Base-by-base conservation (phyloP, 2,888 invertebrate genomes). In the Cactoblastis cactorum region DNA sequence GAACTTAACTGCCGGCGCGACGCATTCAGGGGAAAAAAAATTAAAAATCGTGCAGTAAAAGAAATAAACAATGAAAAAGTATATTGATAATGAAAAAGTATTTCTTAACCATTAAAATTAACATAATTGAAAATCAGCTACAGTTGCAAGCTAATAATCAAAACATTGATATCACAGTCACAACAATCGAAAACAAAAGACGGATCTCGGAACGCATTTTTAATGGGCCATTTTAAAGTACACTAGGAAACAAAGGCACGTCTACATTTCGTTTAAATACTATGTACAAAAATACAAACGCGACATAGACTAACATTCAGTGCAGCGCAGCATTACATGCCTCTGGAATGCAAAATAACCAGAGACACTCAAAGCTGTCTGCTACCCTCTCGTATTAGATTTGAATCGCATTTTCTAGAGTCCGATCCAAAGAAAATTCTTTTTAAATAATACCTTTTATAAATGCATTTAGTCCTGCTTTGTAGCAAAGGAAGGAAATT, bases 401-500 rank as follows among this genome's bases (percentile, higher is more conserved):
- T 32, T 11, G 17, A 38, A 49, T 46, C n/a, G 32, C 9, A 46
- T 46, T 34, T 45, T n/a, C 33, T 19, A 5, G 14, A 37, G 9
- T 19, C 4, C 35, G 11, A 34, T 33, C 11, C 32, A 41, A 45
- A 45, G 50, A 22, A 34, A 43, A 47, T 47, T 22, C 17, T 28
- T 48, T 48, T 38, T 47, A 24, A 34, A 45, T 45, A 18, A 35
- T 35, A 47, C 22, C 35, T 47, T 15, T 22, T 34, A 35, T 37
- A 52, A 52, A 50, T 50, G 41, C 32, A 49, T 52, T 52, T 6
- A 52, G 45, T 19, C n/a, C n/a, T 14, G 41, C 28, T 14, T 14
- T 24, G 43, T 15, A 24, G 24, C 24, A 28, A 43, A 24, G 22
- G n/a, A 19, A 19, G 41, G 28, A 43, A 43, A 43, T 43, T 43